Percentiles rank a stretch among this genome's conserved stretches.
These are phyloP conservation scores for Nasonia giraulti DNA, from an alignment of 1,140 invertebrate species.

Conservation along the genomic window DNA sequence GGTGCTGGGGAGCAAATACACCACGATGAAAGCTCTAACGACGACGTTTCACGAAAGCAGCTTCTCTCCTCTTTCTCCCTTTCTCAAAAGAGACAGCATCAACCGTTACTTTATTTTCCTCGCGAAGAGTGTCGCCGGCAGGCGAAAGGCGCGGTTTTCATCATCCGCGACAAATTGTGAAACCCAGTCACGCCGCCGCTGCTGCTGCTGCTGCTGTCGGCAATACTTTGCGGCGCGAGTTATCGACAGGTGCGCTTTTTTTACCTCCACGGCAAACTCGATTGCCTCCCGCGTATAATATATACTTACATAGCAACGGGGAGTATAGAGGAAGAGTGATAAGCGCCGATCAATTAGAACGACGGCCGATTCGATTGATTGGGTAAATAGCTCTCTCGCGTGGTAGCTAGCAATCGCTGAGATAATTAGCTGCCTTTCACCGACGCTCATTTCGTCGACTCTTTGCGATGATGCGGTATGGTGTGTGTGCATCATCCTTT, in stretches of 20 bases:
- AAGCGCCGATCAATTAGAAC: slow-evolving; percentile 38
- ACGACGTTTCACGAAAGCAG: no score
- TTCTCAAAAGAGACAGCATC: no score
- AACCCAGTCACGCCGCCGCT: background rate
- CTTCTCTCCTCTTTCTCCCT: no score
- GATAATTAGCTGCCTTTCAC: slow-evolving; percentile 31
- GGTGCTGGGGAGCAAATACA: no score
- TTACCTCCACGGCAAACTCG: background rate
- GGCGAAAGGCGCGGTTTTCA: background rate
- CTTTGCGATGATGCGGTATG: no score
- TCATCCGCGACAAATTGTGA: slow-evolving; percentile 1
- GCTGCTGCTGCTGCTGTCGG: background rate
- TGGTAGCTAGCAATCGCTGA: background rate
- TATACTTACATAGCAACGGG: no score
- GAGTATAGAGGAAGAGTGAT: background rate
- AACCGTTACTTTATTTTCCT: no score
- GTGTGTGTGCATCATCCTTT: background rate
- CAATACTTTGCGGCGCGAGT: slow-evolving; percentile 1
- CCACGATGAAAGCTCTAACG: no score
- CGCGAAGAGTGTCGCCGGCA: no score
- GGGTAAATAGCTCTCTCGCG: slow-evolving; percentile 7
- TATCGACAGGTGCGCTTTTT: slow-evolving; percentile 16
- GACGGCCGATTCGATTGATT: slow-evolving; percentile 35
- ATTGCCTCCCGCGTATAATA: no score
- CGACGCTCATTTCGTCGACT: background rate